phyloP scores from a whole-genome alignment of 2,888 invertebrate genomes.

The Parascotia fuliginaria region DNA sequence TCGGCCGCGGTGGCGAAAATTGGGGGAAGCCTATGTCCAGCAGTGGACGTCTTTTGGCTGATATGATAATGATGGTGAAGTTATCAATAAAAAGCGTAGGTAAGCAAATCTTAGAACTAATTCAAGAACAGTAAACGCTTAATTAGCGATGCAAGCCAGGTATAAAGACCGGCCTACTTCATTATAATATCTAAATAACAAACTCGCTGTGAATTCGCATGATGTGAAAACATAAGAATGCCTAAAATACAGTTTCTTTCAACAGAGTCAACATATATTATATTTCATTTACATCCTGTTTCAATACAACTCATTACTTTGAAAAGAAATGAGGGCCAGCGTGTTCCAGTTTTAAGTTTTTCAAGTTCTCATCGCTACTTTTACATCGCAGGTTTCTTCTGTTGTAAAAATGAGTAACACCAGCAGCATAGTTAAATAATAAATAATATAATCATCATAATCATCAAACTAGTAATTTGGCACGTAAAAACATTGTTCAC shows the following conservation, averaged over 20 bases:
- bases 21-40: no score
- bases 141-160: background rate
- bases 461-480: no score
- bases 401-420: background rate
- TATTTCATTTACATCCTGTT: constrained; percentile 39
- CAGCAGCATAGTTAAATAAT: no score
- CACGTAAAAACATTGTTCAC: no score
- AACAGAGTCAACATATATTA: constrained; percentile 24
- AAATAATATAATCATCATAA: no score
- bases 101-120: background rate
- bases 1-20: no score
- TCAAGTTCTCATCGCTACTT: background rate
- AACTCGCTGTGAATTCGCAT: constrained; percentile 10
- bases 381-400: no score
- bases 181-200: constrained; percentile 23
- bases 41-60: no score
- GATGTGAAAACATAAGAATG: constrained; percentile 17
- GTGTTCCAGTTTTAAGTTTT: constrained; percentile 13
- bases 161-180: background rate
- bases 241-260: constrained; percentile 18
- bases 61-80: background rate
- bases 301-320: constrained; percentile 33
- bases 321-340: constrained; percentile 15
- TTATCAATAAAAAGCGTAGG: background rate
- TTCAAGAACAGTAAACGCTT: background rate